A percentile compares a stretch with the other conserved stretches of the same genome.
phyloP scores from a whole-genome alignment of 1,140 invertebrate species.

The Sycophila sp. region DNA sequence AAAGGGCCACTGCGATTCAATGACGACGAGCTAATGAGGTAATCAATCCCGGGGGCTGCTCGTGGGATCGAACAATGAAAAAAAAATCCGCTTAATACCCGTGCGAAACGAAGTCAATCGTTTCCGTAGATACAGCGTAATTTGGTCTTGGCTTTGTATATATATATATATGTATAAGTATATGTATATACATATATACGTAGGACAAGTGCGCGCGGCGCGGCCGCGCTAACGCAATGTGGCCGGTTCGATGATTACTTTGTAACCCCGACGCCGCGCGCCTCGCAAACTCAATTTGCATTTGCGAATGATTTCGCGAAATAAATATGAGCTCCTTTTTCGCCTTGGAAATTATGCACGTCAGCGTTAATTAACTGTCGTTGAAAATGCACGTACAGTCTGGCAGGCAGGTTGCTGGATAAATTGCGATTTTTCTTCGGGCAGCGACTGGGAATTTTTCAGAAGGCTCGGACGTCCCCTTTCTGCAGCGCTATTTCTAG shows the following conservation, averaged over 20 bases:
- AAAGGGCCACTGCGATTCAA: neutral
- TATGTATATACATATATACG: too few species aligned
- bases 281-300: constrained; percentile 25
- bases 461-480: too few species aligned
- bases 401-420: too few species aligned
- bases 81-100: constrained; percentile 21
- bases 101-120: constrained; percentile 23
- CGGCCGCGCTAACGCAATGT: constrained; percentile 8
- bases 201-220: neutral
- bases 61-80: constrained; percentile 15
- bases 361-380: too few species aligned
- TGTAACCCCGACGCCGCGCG: constrained; percentile 6
- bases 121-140: constrained; percentile 27
- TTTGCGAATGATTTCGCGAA: constrained; percentile 8
- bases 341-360: too few species aligned
- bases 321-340: too few species aligned
- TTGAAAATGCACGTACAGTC: too few species aligned
- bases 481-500: too few species aligned
- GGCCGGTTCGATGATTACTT: constrained; percentile 24
- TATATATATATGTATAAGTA: too few species aligned
- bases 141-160: constrained; percentile 18
- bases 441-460: too few species aligned
- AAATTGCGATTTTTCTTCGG: too few species aligned
- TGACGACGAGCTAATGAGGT: constrained; percentile 5
- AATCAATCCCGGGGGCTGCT: too few species aligned